Evolutionary conservation across 2,797 vertebrate species (phyloP).

Genomic region (Uromys caudimaculatus): DNA sequence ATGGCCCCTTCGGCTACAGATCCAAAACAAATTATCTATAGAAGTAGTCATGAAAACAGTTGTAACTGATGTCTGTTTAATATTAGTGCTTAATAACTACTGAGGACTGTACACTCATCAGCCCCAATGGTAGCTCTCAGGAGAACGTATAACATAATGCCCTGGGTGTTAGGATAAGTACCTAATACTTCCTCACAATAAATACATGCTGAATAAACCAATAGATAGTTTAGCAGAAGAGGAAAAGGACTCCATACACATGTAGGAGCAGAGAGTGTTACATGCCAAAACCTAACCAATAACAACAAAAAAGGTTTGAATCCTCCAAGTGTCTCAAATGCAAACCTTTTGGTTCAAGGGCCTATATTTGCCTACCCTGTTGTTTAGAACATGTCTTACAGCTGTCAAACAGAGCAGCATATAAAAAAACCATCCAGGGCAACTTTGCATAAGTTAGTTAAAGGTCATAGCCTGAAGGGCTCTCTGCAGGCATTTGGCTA

Average conservation of each 20-base stretch:
- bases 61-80: background rate
- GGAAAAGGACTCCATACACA: background rate
- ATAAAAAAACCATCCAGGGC: background rate
- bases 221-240: background rate
- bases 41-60: background rate
- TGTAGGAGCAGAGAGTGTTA: background rate
- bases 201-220: constrained; percentile 7
- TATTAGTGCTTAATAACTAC: background rate
- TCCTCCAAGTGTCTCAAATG: background rate
- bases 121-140: background rate
- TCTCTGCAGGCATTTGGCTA: background rate
- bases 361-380: background rate
- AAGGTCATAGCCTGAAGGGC: background rate
- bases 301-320: background rate
- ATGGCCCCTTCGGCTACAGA: background rate
- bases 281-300: background rate
- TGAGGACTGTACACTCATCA: background rate
- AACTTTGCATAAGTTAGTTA: background rate
- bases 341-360: constrained; percentile 43
- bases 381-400: background rate
- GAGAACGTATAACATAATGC: background rate
- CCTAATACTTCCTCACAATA: background rate
- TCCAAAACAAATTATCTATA: background rate
- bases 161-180: background rate
- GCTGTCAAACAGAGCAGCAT: background rate